A percentile compares a stretch with the other conserved stretches of the same genome.
These are phyloP conservation scores for Trachelus troglodyta DNA, from an alignment of 2,888 invertebrate species.

Conservation along the genomic window DNA sequence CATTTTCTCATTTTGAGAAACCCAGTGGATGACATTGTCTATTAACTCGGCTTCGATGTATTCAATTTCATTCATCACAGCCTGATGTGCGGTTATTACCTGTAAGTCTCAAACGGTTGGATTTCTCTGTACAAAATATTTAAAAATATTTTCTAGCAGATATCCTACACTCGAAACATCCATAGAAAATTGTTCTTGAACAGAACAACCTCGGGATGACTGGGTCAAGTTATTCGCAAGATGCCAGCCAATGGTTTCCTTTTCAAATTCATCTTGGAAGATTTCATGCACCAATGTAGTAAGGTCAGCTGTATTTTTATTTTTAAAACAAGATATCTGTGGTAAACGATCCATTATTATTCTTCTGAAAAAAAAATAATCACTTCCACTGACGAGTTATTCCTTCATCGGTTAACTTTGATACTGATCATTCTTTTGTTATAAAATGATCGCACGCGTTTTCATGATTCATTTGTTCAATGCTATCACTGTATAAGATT, in stretches of 20 bases:
- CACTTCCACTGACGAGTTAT: neutral
- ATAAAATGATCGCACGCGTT: neutral
- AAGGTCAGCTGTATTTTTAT: slow-evolving; percentile 44
- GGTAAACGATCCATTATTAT: slow-evolving; percentile 52
- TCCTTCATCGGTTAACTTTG: neutral
- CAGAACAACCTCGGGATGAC: neutral
- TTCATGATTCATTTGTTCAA: neutral
- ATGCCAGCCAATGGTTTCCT: slow-evolving; percentile 37
- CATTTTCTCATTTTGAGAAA: neutral
- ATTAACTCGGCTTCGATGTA: slow-evolving; percentile 48
- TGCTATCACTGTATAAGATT: slow-evolving; percentile 17
- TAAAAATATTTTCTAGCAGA: neutral
- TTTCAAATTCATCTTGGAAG: slow-evolving; percentile 52
- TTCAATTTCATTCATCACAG: slow-evolving; percentile 35
- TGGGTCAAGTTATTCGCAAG: neutral
- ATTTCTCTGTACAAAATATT: neutral
- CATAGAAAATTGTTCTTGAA: neutral
- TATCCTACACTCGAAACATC: neutral
- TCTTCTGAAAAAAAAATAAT: neutral
- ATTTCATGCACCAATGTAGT: slow-evolving; percentile 47
- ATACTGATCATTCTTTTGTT: neutral
- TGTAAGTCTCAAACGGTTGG: slow-evolving; percentile 13
- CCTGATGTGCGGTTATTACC: slow-evolving; percentile 32
- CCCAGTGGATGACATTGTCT: slow-evolving; percentile 40
- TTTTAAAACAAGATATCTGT: slow-evolving; percentile 46